These are phyloP conservation scores for Amblyopsis rosae DNA, from an alignment of 2,113 vertebrate genomes.

Conservation along the genomic window DNA sequence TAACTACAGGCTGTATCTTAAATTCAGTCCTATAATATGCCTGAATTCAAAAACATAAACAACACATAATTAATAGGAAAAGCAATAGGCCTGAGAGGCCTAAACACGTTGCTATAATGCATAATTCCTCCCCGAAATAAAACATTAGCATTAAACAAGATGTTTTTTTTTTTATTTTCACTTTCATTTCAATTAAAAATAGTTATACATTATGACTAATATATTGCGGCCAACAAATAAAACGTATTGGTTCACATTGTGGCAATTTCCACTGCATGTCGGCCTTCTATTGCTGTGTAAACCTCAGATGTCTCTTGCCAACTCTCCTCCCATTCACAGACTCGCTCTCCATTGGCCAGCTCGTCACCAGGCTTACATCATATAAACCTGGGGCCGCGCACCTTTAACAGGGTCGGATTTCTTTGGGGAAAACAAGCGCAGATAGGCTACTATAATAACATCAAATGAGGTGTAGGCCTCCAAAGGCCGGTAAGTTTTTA, in stretches of 20 bases:
- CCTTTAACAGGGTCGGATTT: constrained; percentile 78
- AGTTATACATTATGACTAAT: no score
- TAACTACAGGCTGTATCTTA: no score
- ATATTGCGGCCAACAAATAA: no score
- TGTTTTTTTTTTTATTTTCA: no score
- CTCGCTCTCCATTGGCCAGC: constrained; percentile 79
- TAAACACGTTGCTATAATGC: constrained; percentile 26
- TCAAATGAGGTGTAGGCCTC: constrained; percentile 10
- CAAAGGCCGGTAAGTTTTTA: no score
- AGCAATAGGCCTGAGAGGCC: neutral
- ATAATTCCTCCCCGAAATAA: constrained; percentile 37
- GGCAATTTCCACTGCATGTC: neutral
- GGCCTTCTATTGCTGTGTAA: neutral
- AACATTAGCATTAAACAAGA: neutral
- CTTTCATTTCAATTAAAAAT: no score
- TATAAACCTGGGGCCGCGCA: constrained; percentile 78
- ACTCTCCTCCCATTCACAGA: constrained; percentile 64
- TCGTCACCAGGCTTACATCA: constrained; percentile 58
- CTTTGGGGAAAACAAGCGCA: constrained; percentile 31
- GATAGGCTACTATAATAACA: constrained; percentile 14
- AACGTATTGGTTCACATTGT: neutral
- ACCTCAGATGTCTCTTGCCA: constrained; percentile 21
- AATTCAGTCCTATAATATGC: no score
- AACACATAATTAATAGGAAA: no score
- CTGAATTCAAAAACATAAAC: no score